Evolutionary conservation across 2,888 invertebrate species (phyloP).

Genomic region (Digitonthophagus gazella): DNA sequence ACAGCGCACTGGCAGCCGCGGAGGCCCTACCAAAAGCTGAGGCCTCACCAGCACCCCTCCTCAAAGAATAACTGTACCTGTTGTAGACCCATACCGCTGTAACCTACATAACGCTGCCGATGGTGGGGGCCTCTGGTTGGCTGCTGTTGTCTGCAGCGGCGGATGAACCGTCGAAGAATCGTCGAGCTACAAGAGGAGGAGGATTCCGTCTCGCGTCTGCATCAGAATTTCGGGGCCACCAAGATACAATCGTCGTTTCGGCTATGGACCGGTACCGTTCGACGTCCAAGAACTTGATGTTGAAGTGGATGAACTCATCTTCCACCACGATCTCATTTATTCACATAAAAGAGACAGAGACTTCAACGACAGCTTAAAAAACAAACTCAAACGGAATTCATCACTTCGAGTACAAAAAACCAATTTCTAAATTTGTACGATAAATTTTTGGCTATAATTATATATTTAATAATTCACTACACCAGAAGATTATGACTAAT

Average conservation of each 20-base stretch:
- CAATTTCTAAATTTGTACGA: too few species aligned
- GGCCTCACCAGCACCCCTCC: constrained; percentile 38
- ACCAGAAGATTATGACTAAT: too few species aligned
- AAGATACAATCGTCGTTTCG: background rate
- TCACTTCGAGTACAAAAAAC: too few species aligned
- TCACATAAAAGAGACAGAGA: too few species aligned
- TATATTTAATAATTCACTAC: too few species aligned
- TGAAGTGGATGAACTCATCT: background rate
- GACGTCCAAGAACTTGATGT: background rate
- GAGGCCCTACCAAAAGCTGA: constrained; percentile 43
- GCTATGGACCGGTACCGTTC: background rate
- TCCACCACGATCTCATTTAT: too few species aligned
- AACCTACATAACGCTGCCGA: constrained; percentile 45
- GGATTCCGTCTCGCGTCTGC: background rate
- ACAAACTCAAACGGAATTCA: too few species aligned
- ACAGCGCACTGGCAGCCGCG: constrained; percentile 46
- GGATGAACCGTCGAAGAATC: constrained; percentile 18
- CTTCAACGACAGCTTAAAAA: too few species aligned
- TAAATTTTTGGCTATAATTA: too few species aligned
- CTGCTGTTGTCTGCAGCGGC: constrained; percentile 23
- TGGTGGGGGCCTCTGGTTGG: constrained; percentile 43
- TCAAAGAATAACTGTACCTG: constrained; percentile 51
- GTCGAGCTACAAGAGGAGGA: too few species aligned
- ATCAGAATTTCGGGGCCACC: background rate
- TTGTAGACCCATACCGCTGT: constrained; percentile 50